Evolutionary conservation across 2,113 vertebrate genomes (phyloP), one percentile per base, ranked within the genome.

Genomic region (Muntiacus reevesi): DNA sequence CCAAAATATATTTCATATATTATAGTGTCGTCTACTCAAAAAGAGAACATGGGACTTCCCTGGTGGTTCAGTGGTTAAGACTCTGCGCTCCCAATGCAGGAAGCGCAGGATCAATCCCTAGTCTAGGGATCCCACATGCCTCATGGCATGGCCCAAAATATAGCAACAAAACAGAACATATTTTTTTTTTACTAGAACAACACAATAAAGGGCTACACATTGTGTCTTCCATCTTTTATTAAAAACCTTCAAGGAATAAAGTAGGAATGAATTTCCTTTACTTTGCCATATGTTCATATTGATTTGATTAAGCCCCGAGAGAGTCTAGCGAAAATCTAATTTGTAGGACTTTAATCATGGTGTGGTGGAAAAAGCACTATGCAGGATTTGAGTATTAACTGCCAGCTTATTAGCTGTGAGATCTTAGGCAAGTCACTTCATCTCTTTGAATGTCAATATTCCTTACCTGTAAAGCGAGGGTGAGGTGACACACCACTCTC

Each of bases 251-350:
- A 93, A 36, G 47, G 23, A 93, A 94, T 36, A 92, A 96, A 97
- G 30, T 85, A 28, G n/a, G 19, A 96, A 96, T 88, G 33, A 16
- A 88, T 91, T 97, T 91, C 33, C n/a, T 91, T 86, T 96, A 59
- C 30, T 94, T 86, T 67, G 27, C 64, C 89, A 91, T 96, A 57
- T 96, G 76, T 79, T 96, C 89, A 62, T 57, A 93, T 33, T 96
- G 83, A 92, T 93, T 97, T 95, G 54, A 97, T 88, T 88, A 95
- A 92, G n/a, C 43, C 74, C 82, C 54, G 57, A 76, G 47, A 96
- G 43, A 92, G 57, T 85, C 47, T 85, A 91, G 43, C 23, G 91
- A 94, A 93, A 88, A 47, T 83, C 89, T 89, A 57, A 91, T 97
- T 82, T 87, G 82, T 94, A 93, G 79, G 45, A 33, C n/a, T 87